Base-by-base conservation (phyloP, 2,113 vertebrate species). In the Dromiciops gliroides region DNA sequence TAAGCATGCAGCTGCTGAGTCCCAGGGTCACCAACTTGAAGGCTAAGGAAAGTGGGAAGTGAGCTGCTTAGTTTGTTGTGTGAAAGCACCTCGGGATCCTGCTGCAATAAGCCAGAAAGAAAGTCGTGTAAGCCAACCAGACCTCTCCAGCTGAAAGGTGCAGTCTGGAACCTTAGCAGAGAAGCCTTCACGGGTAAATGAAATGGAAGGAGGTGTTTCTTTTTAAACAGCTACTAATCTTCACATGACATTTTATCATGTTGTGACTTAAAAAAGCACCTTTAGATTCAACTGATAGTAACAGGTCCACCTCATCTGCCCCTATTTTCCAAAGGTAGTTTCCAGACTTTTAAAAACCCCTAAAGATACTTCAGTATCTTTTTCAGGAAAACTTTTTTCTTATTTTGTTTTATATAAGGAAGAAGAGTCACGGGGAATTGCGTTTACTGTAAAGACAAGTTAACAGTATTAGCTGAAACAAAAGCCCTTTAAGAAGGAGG, bases 361-460 rank as follows among this genome's bases (percentile, higher is more conserved):
- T n/a, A n/a, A n/a, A n/a, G n/a, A n/a, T n/a, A n/a, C n/a, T n/a
- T n/a, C n/a, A n/a, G n/a, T n/a, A n/a, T 60, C 12, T 26, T 90
- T 89, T 50, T 92, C 92, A 51, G 51, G 83, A 91, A 88, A 89
- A 37, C 37, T 37, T 8, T 89, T 95, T 91, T 93, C 94, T 94
- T 94, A 50, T 90, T 95, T 91, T 93, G 95, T 94, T 94, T 51
- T 90, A 50, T 52, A 96, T 92, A 93, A 50, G 50, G 88, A 95
- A 93, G 95, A 95, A 92, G 51, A 91, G 97, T 96, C 97, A 97
- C 90, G 53, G 93, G 91, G 95, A 96, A 95, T 95, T 96, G 94
- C 95, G 95, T 97, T 97, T 97, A 97, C 95, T 95, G 95, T 97
- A 51, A 93, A 97, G 93, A 96, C 90, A 98, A 95, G 96, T 93